Conservation (phyloP, 2,113 vertebrate species). For the Dipodomys ordii region DNA sequence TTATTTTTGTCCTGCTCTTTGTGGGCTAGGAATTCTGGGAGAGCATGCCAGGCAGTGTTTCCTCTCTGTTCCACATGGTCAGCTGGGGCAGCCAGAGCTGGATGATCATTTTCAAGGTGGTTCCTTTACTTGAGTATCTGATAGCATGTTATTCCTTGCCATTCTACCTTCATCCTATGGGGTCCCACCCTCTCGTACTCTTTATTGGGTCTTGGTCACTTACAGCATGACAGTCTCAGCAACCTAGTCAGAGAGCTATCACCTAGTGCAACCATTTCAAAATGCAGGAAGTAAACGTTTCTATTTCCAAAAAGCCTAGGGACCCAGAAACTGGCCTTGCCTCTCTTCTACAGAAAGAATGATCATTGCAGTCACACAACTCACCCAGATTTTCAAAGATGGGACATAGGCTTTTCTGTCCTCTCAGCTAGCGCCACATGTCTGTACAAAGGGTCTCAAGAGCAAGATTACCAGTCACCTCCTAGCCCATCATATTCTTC, state of each 20-base stretch:
- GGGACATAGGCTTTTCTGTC: neutral
- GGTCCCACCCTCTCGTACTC: neutral
- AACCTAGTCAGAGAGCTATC: neutral
- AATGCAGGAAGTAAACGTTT: constrained; percentile 5
- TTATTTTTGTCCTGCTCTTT: neutral
- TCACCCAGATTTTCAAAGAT: neutral
- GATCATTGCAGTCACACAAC: neutral
- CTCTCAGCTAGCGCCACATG: neutral
- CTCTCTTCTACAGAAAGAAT: neutral
- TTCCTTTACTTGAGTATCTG: neutral
- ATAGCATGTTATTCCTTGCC: neutral
- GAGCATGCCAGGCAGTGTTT: neutral
- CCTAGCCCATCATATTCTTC: neutral
- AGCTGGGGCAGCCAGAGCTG: neutral
- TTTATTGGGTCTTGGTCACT: neutral
- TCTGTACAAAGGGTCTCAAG: neutral
- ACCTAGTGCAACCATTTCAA: neutral
- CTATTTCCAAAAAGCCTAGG: neutral
- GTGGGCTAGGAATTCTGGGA: neutral
- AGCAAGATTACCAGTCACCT: neutral
- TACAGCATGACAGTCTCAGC: neutral
- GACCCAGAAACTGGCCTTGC: neutral
- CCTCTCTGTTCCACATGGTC: neutral
- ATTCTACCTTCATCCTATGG: neutral
- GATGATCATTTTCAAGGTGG: neutral